These are phyloP conservation scores for Sphenopsis melanotis DNA, from an alignment of 2,797 vertebrate genomes.

Conservation along the genomic window DNA sequence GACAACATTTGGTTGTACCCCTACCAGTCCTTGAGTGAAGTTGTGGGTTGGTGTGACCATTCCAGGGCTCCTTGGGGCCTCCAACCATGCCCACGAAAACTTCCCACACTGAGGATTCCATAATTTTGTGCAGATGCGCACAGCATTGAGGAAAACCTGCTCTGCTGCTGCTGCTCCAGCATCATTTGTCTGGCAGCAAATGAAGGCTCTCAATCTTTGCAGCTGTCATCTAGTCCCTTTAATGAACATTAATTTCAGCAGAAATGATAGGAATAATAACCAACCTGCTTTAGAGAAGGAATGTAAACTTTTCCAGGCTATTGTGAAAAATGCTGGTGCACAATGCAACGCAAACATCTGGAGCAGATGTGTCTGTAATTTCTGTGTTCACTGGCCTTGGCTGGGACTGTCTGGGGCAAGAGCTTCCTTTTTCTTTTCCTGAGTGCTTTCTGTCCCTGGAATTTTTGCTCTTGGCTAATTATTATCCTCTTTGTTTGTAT, in stretches of 20 bases:
- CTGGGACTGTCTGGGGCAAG: neutral
- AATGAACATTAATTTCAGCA: neutral
- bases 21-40: neutral
- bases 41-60: neutral
- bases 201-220: neutral
- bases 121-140: neutral
- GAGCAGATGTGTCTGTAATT: slow-evolving; percentile 16
- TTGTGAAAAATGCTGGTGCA: neutral
- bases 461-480: neutral
- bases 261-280: neutral
- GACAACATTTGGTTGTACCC: neutral
- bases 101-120: neutral
- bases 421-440: neutral
- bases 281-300: neutral
- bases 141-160: neutral
- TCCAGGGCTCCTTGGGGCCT: neutral
- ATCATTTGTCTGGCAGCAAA: neutral
- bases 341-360: neutral
- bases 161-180: neutral
- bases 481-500: neutral
- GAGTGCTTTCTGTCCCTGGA: neutral
- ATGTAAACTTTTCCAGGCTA: neutral
- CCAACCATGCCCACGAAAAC: accelerated
- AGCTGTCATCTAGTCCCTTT: neutral
- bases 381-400: neutral